Evolutionary conservation across 1,140 invertebrate genomes (phyloP), one percentile per base, ranked within the genome.

Genomic region (Drosophila kikkawai): DNA sequence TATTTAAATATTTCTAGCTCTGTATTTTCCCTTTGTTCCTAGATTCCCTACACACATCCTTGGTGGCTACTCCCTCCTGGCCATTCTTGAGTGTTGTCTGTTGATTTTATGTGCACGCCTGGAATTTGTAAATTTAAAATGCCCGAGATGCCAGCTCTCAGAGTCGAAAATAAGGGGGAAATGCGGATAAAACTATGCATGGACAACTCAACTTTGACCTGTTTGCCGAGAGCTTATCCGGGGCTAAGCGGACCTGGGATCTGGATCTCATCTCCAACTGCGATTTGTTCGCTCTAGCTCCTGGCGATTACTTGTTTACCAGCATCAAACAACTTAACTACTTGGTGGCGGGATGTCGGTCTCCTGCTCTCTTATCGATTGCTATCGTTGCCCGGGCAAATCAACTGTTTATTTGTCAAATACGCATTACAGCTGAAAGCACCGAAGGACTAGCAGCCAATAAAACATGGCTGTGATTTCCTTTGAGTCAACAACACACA

Each of bases 51-150:
- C 34, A 55, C 36, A 55, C 47, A 29, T n/a, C 36, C 34, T 53
- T 3, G 51, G 32, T 5, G 55, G 44, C 4, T 34, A 68, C 55
- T 66, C 50, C 67, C 70, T 65, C 41, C 48, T 74, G 55, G 67
- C 53, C 59, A 79, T 79, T 80, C 76, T 75, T 69, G 67, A 74
- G 70, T 78, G 75, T 79, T 88, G 85, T 90, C 85, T 90, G 85
- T 90, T 90, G 85, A 76, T 79, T 88, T 85, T 82, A 85, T 88
- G 85, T 88, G 79, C 75, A 79, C 85, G 79, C 75, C 67, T 56
- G 86, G 85, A 85, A 87, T 91, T 90, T 90, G 85, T 90, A 90
- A 90, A 90, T 90, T 90, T 90, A 88, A 88, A 88, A 88, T 88
- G 79, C 85, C 68, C 78, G 50, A 73, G 66, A 90, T 88, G 79